These are phyloP conservation scores for Calyptomena viridis DNA, from an alignment of 2,113 vertebrate species.

Conservation along the genomic window DNA sequence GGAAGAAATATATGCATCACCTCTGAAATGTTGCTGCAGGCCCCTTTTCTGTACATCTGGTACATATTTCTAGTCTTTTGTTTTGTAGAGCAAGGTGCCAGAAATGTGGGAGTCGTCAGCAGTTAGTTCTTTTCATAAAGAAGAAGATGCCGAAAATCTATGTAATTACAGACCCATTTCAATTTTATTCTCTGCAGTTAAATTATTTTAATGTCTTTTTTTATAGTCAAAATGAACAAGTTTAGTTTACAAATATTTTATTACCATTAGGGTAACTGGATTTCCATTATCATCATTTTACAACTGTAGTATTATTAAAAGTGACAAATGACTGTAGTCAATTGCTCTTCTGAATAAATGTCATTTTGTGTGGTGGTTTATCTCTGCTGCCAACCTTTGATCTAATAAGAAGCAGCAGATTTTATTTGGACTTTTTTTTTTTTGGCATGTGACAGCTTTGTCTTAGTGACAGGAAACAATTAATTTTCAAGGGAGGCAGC, in stretches of 20 bases:
- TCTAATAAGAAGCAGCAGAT: slow-evolving; percentile 20
- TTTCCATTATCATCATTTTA: slow-evolving; percentile 64
- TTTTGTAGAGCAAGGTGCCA: slow-evolving; percentile 46
- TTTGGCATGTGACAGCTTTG: slow-evolving; percentile 8
- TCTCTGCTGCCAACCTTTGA: slow-evolving; percentile 62
- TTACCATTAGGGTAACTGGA: slow-evolving; percentile 62
- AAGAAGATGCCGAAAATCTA: slow-evolving; percentile 60
- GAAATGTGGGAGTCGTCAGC: slow-evolving; percentile 37
- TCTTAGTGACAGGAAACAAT: slow-evolving; percentile 45
- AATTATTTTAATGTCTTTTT: slow-evolving; percentile 72
- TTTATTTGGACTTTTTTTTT: slow-evolving; percentile 24
- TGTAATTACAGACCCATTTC: slow-evolving; percentile 73
- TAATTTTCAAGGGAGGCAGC: slow-evolving; percentile 22
- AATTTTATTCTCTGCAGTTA: slow-evolving; percentile 71
- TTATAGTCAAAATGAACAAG: slow-evolving; percentile 60
- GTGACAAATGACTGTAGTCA: slow-evolving; percentile 61
- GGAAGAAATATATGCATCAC: slow-evolving; percentile 32
- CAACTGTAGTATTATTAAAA: slow-evolving; percentile 67
- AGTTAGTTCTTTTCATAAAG: slow-evolving; percentile 59
- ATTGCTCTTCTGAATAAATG: slow-evolving; percentile 48
- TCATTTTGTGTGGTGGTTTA: not conserved
- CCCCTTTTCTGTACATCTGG: slow-evolving; percentile 57
- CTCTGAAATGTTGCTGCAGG: slow-evolving; percentile 62
- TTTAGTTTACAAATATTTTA: slow-evolving; percentile 77
- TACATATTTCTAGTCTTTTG: slow-evolving; percentile 56